Evolutionary conservation across 2,113 vertebrate genomes (phyloP).

Genomic region (Laticauda laticaudata): DNA sequence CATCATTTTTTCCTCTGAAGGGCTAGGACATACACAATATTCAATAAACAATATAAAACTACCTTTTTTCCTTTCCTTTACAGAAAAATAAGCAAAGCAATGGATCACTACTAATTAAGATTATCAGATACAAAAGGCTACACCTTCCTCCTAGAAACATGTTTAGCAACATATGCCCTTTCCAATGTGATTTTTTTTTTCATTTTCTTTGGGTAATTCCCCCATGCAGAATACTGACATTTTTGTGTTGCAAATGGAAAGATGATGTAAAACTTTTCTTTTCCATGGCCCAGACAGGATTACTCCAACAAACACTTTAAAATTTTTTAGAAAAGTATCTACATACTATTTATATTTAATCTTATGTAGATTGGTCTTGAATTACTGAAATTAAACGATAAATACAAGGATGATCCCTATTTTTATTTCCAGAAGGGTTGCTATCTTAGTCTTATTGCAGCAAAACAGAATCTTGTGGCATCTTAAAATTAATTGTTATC

Average conservation of each 20-base stretch:
- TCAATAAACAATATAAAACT: neutral
- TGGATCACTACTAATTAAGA: neutral
- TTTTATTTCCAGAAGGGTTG: neutral
- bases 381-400: neutral
- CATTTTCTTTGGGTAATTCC: neutral
- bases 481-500: neutral
- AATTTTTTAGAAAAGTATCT: neutral
- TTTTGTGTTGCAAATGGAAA: neutral
- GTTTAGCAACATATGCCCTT: neutral
- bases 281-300: neutral
- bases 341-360: neutral
- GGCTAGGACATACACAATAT: neutral
- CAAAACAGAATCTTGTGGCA: neutral
- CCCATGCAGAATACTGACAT: neutral
- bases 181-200: neutral
- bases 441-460: neutral
- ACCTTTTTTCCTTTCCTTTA: neutral
- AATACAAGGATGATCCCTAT: neutral
- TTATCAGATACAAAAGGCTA: neutral
- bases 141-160: neutral
- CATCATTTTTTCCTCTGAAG: neutral
- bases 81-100: neutral
- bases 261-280: neutral
- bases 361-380: neutral
- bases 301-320: neutral